A percentile compares a stretch with the other conserved stretches of the same genome.
These are phyloP conservation scores for Diorhabda carinulata DNA, from an alignment of 1,140 invertebrate genomes.

Conservation along the genomic window DNA sequence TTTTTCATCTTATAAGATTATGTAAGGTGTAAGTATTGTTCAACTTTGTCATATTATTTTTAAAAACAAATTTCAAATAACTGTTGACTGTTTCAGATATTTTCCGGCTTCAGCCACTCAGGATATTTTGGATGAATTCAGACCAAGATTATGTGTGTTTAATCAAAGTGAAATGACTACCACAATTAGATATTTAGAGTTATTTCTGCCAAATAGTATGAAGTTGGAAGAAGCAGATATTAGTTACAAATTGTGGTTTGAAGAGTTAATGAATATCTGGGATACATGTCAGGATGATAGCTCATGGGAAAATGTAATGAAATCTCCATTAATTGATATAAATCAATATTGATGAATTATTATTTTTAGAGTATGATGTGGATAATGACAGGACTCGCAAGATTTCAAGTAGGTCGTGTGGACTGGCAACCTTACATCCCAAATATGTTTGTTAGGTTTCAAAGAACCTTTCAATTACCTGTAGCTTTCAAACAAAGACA, in stretches of 20 bases:
- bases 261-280: slow-evolving; percentile 78
- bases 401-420: slow-evolving; percentile 75
- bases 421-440: slow-evolving; percentile 83
- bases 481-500: slow-evolving; percentile 65
- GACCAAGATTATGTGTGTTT: slow-evolving; percentile 72
- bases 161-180: slow-evolving; percentile 55
- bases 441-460: slow-evolving; percentile 76
- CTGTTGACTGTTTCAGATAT: slow-evolving; percentile 54
- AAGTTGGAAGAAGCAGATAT: slow-evolving; percentile 59
- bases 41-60: too few species aligned
- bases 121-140: slow-evolving; percentile 83
- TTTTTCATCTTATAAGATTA: slow-evolving; percentile 50
- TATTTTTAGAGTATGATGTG: slow-evolving; percentile 61
- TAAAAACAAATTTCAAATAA: too few species aligned
- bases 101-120: slow-evolving; percentile 71
- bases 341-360: neutral
- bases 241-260: slow-evolving; percentile 77
- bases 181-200: slow-evolving; percentile 62
- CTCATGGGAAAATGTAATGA: slow-evolving; percentile 64
- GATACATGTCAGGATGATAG: slow-evolving; percentile 67
- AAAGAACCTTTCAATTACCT: slow-evolving; percentile 73
- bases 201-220: slow-evolving; percentile 73
- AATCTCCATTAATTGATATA: neutral
- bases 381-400: slow-evolving; percentile 69
- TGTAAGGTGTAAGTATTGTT: slow-evolving; percentile 51